Evolutionary conservation across 1,140 invertebrate genomes (phyloP).

Genomic region (Bombyx mandarina): DNA sequence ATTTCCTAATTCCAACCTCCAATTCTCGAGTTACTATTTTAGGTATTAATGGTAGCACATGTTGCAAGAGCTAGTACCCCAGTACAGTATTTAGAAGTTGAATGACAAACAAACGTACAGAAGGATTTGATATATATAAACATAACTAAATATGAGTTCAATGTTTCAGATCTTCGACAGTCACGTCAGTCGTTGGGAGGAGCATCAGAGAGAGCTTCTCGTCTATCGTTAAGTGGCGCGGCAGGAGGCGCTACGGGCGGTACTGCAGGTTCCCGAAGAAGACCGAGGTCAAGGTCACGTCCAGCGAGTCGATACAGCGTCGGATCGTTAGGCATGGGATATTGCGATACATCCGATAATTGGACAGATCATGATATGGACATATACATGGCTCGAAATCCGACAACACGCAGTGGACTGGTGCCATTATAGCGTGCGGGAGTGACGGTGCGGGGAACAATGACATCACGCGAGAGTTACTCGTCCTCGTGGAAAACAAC

Average conservation of each 20-base stretch:
- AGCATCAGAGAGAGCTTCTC: conserved; percentile 83
- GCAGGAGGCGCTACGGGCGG: conserved; percentile 69
- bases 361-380: conserved; percentile 98
- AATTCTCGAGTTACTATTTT: too few species aligned
- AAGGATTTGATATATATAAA: neutral
- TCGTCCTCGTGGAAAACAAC: conserved; percentile 23
- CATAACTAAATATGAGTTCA: conserved; percentile 2
- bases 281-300: conserved; percentile 76
- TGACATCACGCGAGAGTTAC: conserved; percentile 22
- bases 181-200: conserved; percentile 85
- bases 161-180: conserved; percentile 80
- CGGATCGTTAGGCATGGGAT: conserved; percentile 84
- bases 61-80: too few species aligned
- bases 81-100: too few species aligned
- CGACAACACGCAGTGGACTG: conserved; percentile 85
- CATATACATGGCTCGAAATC: conserved; percentile 93
- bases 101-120: too few species aligned
- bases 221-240: conserved; percentile 75
- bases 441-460: conserved; percentile 22
- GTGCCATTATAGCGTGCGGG: conserved; percentile 81
- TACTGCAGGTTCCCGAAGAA: conserved; percentile 77
- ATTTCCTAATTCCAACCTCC: too few species aligned
- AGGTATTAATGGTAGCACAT: too few species aligned
- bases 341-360: conserved; percentile 89
- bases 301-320: conserved; percentile 70